These are phyloP conservation scores for Junonia oenone DNA, from an alignment of 2,888 invertebrate genomes.

Conservation along the genomic window DNA sequence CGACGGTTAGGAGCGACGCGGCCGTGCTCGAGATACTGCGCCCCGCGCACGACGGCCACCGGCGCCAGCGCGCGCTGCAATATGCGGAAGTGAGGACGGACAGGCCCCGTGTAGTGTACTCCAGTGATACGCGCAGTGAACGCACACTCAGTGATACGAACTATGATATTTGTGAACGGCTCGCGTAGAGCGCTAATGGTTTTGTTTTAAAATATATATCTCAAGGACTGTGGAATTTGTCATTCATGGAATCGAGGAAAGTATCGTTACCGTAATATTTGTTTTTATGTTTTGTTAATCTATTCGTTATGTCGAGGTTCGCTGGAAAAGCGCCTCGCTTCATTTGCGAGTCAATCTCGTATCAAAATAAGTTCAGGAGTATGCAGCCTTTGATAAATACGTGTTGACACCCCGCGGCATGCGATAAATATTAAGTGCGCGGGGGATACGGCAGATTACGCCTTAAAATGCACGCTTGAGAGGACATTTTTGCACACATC, in stretches of 20 bases:
- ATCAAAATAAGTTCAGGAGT: slow-evolving; percentile 44
- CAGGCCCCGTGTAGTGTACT: slow-evolving; percentile 51
- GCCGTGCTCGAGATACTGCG: slow-evolving; percentile 46
- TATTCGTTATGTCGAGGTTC: slow-evolving; percentile 10
- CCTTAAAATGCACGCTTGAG: slow-evolving; percentile 56
- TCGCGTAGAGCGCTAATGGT: slow-evolving; percentile 61
- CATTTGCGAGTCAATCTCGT: slow-evolving; percentile 51
- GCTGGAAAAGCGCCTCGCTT: slow-evolving; percentile 41
- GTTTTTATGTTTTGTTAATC: slow-evolving; percentile 3
- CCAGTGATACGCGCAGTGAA: slow-evolving; percentile 61
- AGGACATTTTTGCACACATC: slow-evolving; percentile 60
- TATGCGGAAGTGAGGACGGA: slow-evolving; percentile 74
- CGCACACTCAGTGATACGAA: slow-evolving; percentile 65
- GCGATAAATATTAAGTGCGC: slow-evolving; percentile 58
- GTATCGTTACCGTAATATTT: slow-evolving; percentile 52
- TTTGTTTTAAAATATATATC: slow-evolving; percentile 50
- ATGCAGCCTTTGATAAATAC: slow-evolving; percentile 67
- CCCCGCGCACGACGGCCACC: slow-evolving; percentile 34
- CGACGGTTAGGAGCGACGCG: slow-evolving; percentile 62
- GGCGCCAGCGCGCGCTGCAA: slow-evolving; percentile 62
- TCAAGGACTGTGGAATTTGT: slow-evolving; percentile 68
- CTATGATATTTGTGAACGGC: slow-evolving; percentile 71
- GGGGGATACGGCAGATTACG: slow-evolving; percentile 54
- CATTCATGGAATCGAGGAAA: slow-evolving; percentile 73
- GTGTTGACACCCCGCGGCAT: slow-evolving; percentile 63